A percentile compares a stretch with the other conserved stretches of the same genome.
Evolutionary conservation across 2,888 invertebrate genomes (phyloP).

Genomic region (Pollenia griseotomentosa): DNA sequence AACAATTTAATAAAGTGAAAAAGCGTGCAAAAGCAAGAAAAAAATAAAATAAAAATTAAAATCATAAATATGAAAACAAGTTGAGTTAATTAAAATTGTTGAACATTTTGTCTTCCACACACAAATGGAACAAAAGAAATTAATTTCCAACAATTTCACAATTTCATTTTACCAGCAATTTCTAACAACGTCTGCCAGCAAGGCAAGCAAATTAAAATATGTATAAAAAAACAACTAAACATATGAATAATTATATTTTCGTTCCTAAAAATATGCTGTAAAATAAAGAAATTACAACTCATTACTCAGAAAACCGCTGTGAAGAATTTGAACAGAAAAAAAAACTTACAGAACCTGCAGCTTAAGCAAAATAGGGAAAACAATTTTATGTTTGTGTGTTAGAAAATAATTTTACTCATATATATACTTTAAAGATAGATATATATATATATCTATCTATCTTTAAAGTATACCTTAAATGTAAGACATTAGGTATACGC

Average conservation of each 20-base stretch:
- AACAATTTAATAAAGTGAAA: slow-evolving; percentile 19
- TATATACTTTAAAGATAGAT: too few species aligned
- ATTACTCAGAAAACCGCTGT: slow-evolving; percentile 28
- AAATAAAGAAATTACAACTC: slow-evolving; percentile 53
- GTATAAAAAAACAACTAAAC: slow-evolving; percentile 1
- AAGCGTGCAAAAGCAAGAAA: not conserved
- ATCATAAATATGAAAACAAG: not conserved
- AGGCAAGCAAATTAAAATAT: not conserved
- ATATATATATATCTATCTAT: too few species aligned
- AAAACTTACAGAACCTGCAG: not conserved
- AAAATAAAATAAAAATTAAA: not conserved
- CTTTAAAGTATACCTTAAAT: slow-evolving; percentile 26
- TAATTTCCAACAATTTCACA: not conserved
- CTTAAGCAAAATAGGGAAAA: too few species aligned
- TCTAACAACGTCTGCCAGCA: not conserved
- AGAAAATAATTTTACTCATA: too few species aligned
- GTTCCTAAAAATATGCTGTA: slow-evolving; percentile 35
- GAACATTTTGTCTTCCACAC: slow-evolving; percentile 3
- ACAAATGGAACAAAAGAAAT: not conserved
- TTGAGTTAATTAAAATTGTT: slow-evolving; percentile 49
- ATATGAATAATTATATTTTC: slow-evolving; percentile 47
- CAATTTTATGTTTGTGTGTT: not conserved
- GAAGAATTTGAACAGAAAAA: not conserved
- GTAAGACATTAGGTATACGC: not conserved
- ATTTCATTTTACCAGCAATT: not conserved